These are phyloP conservation scores for Leuciscus waleckii DNA, from an alignment of 2,797 vertebrate genomes.

Conservation along the genomic window DNA sequence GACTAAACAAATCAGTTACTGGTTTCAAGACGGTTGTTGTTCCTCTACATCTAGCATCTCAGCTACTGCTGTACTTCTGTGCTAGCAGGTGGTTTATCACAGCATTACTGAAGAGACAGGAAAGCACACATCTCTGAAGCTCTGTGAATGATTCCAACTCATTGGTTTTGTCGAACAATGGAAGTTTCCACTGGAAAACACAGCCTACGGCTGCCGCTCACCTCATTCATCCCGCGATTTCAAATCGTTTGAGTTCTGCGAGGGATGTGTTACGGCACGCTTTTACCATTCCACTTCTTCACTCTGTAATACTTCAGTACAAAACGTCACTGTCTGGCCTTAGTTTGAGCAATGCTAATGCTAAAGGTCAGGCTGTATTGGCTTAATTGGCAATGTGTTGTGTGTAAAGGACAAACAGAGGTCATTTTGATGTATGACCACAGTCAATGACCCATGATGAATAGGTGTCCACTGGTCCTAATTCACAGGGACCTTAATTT, in stretches of 20 bases:
- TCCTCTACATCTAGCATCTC: not conserved
- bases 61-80: not conserved
- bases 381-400: not conserved
- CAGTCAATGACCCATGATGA: not conserved
- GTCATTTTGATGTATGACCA: not conserved
- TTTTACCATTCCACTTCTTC: not conserved
- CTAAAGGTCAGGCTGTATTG: not conserved
- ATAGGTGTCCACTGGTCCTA: not conserved
- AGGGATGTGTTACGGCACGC: not conserved
- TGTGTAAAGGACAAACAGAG: conserved; percentile 4
- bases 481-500: not conserved
- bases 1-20: not conserved
- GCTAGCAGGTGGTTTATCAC: not conserved
- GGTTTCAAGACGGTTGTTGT: not conserved
- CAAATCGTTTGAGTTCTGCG: not conserved
- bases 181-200: conserved; percentile 52
- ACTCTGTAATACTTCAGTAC: not conserved
- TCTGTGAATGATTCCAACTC: not conserved
- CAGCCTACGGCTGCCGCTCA: conserved; percentile 5
- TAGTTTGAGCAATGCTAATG: not conserved
- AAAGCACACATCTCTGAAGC: not conserved
- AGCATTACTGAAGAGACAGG: not conserved
- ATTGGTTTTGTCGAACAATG: not conserved
- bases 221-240: not conserved
- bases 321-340: not conserved